These are phyloP conservation scores for Thamnophis sirtalis DNA, from an alignment of 2,113 vertebrate genomes.

Conservation along the genomic window DNA sequence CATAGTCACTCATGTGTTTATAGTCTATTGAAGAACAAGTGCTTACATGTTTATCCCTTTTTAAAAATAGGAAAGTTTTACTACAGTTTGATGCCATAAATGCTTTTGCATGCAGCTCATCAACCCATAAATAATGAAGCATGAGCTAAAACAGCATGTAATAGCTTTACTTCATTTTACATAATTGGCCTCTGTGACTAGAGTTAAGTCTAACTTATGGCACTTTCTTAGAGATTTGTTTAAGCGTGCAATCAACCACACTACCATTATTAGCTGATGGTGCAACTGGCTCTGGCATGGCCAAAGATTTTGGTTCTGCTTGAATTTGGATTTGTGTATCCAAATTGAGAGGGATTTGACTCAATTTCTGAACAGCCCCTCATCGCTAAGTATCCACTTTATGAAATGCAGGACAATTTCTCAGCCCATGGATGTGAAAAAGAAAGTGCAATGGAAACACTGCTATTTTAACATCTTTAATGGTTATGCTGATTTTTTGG, in stretches of 20 bases:
- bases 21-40: not conserved
- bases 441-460: not conserved
- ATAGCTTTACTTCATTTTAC: not conserved
- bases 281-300: not conserved
- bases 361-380: not conserved
- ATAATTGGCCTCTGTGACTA: not conserved
- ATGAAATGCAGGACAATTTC: not conserved
- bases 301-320: not conserved
- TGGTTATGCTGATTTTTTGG: not conserved
- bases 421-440: not conserved
- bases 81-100: not conserved
- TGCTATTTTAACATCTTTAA: not conserved
- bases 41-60: not conserved
- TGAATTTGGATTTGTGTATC: not conserved
- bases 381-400: not conserved
- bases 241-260: not conserved
- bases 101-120: not conserved
- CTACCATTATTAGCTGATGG: not conserved
- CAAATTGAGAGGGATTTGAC: not conserved
- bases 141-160: not conserved
- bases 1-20: not conserved
- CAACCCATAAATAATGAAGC: not conserved
- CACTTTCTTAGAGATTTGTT: not conserved
- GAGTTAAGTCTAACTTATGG: not conserved
- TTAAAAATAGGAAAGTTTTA: not conserved